A percentile compares a stretch with the other conserved stretches of the same genome.
Evolutionary conservation across 2,113 vertebrate genomes (phyloP).

Genomic region (Chionomys nivalis): DNA sequence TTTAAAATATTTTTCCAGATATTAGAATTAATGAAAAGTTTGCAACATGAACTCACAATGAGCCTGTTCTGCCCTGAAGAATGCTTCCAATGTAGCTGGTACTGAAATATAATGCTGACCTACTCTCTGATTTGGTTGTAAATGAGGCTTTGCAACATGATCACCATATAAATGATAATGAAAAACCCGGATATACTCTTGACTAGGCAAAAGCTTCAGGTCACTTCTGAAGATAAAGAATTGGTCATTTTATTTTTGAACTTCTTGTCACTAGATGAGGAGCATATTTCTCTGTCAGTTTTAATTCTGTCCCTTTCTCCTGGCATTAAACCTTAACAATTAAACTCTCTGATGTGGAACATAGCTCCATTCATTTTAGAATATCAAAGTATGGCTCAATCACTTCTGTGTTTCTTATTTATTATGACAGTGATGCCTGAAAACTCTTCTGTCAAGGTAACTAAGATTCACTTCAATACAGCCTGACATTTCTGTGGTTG

Average conservation of each 20-base stretch:
- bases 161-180: background rate
- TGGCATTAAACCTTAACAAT: constrained; percentile 4
- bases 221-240: constrained; percentile 21
- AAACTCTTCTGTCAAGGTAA: background rate
- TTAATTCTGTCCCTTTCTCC: background rate
- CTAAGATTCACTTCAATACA: background rate
- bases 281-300: background rate
- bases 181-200: background rate
- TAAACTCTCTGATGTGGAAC: constrained; percentile 54
- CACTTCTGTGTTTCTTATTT: constrained; percentile 34
- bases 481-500: background rate
- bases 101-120: background rate
- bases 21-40: background rate
- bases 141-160: background rate
- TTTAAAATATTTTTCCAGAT: background rate
- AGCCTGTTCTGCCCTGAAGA: background rate
- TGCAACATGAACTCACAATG: background rate
- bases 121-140: background rate
- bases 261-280: background rate
- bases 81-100: background rate
- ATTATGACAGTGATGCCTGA: constrained; percentile 20
- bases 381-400: background rate
- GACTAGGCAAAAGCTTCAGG: background rate
- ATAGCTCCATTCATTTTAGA: constrained; percentile 14
- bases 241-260: background rate